These are phyloP conservation scores for Rhynchophorus ferrugineus DNA, from an alignment of 1,140 invertebrate species.

Conservation along the genomic window DNA sequence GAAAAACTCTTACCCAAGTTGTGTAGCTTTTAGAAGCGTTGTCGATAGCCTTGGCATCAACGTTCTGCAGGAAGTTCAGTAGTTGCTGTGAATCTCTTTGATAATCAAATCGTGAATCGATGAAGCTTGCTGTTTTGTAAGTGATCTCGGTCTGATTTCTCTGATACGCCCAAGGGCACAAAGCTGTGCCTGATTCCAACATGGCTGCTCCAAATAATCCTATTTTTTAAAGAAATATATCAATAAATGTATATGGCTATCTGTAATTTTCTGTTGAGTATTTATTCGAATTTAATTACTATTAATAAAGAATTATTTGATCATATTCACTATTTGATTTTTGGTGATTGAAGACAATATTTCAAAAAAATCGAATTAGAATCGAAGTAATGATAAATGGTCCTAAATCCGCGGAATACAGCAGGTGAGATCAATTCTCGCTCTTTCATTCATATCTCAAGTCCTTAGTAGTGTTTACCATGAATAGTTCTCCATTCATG, in stretches of 20 bases:
- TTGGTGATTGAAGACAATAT: no score
- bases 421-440: no score
- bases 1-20: slow-evolving; percentile 14
- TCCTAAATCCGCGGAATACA: no score
- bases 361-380: no score
- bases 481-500: no score
- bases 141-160: slow-evolving; percentile 21
- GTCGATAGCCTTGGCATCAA: slow-evolving; percentile 13
- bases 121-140: slow-evolving; percentile 19
- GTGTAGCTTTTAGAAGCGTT: slow-evolving; percentile 8
- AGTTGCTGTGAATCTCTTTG: slow-evolving; percentile 11
- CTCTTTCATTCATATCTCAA: no score
- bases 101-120: slow-evolving; percentile 13
- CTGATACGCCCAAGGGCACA: slow-evolving; percentile 16
- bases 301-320: no score
- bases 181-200: slow-evolving; percentile 9
- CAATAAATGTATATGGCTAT: neutral
- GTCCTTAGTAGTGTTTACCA: no score
- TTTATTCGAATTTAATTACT: neutral
- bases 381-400: no score
- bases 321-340: no score
- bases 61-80: slow-evolving; percentile 10
- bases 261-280: neutral
- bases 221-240: slow-evolving; percentile 1
- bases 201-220: slow-evolving; percentile 14